These are phyloP conservation scores for Drosophila flavopinicola DNA, from an alignment of 2,888 invertebrate species.

Conservation along the genomic window DNA sequence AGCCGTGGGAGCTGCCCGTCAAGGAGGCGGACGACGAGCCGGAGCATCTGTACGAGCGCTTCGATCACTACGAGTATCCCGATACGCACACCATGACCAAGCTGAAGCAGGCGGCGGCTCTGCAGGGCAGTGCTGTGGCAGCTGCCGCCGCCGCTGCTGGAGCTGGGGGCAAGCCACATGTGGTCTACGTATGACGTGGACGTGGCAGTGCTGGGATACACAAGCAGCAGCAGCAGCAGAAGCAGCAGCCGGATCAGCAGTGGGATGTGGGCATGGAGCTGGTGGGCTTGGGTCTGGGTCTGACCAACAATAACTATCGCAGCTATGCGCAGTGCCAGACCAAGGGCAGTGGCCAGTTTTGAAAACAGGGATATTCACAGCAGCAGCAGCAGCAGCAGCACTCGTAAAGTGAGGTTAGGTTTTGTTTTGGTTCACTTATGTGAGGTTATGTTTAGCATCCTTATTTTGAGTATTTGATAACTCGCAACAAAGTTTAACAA, in stretches of 20 bases:
- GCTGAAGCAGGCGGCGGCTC: slow-evolving; percentile 68
- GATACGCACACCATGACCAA: slow-evolving; percentile 85
- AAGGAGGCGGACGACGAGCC: slow-evolving; percentile 83
- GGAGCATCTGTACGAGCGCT: slow-evolving; percentile 84
- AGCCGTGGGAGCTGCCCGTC: slow-evolving; percentile 84
- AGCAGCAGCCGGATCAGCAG: slow-evolving; percentile 20
- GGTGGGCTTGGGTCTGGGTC: slow-evolving; percentile 66
- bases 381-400: slow-evolving; percentile 2
- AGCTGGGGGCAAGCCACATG: slow-evolving; percentile 72
- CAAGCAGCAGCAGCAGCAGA: slow-evolving; percentile 21
- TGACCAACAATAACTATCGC: slow-evolving; percentile 74
- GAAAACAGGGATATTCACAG: slow-evolving; percentile 31
- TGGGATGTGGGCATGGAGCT: slow-evolving; percentile 40
- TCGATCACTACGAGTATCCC: slow-evolving; percentile 84
- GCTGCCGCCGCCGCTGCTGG: slow-evolving; percentile 20
- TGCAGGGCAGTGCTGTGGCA: slow-evolving; percentile 25
- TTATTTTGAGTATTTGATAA: slow-evolving; percentile 33
- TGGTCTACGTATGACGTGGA: slow-evolving; percentile 85
- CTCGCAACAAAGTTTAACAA: slow-evolving; percentile 74
- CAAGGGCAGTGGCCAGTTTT: slow-evolving; percentile 54
- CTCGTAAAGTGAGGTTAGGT: slow-evolving; percentile 34
- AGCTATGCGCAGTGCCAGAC: slow-evolving; percentile 65
- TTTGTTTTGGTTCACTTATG: slow-evolving; percentile 29
- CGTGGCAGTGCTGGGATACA: slow-evolving; percentile 51
- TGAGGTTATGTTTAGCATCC: slow-evolving; percentile 28